Evolutionary conservation across 2,888 invertebrate species (phyloP).

Genomic region (Mimumesa dahlbomi): DNA sequence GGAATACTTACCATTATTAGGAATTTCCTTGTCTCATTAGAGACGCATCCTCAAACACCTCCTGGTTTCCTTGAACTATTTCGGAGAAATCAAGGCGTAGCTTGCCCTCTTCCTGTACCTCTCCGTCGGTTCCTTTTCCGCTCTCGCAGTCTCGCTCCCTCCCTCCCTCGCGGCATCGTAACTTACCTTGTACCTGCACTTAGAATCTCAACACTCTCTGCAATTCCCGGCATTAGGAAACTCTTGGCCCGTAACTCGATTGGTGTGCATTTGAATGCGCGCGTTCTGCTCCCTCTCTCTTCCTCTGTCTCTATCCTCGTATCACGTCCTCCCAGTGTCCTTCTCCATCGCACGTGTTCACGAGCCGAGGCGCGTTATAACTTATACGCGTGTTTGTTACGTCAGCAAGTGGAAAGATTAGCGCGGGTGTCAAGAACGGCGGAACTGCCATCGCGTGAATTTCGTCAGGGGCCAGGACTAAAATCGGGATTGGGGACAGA

Average conservation of each 20-base stretch:
- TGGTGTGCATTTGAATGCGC: conserved; percentile 56
- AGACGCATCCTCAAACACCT: conserved; percentile 47
- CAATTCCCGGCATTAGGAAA: conserved; percentile 58
- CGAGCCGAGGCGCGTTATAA: conserved; percentile 14
- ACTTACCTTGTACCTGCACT: conserved; percentile 53
- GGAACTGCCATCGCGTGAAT: conserved; percentile 16
- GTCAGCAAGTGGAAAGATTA: conserved; percentile 50
- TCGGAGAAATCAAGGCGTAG: conserved; percentile 41
- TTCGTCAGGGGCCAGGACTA: background rate
- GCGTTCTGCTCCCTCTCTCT: conserved; percentile 16
- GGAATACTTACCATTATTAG: conserved; percentile 29
- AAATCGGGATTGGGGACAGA: background rate
- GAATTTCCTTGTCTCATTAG: conserved; percentile 54
- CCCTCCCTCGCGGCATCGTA: conserved; percentile 34
- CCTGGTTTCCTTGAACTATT: conserved; percentile 46
- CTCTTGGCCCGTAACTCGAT: conserved; percentile 58
- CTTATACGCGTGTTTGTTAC: conserved; percentile 23
- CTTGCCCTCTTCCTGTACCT: conserved; percentile 20
- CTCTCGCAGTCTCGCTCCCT: background rate
- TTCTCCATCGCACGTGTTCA: conserved; percentile 13
- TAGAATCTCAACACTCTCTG: conserved; percentile 49
- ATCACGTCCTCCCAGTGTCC: background rate
- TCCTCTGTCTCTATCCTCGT: background rate
- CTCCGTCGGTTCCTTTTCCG: background rate
- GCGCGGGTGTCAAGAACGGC: conserved; percentile 40